phyloP scores from a whole-genome alignment of 2,797 vertebrate species.

The Mormyrops boulengeri region DNA sequence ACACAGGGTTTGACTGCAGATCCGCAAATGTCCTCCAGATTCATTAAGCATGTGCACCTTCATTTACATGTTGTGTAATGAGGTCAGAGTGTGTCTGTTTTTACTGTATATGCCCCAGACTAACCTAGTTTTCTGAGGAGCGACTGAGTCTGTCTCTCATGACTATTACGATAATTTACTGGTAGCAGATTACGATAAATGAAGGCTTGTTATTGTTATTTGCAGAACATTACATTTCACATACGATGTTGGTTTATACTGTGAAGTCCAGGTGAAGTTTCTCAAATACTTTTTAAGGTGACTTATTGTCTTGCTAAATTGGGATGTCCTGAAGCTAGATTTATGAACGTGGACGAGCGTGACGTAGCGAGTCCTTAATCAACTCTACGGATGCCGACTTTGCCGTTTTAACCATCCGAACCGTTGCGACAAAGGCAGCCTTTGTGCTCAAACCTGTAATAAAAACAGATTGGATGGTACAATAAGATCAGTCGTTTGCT shows the following conservation, averaged over 20 bases:
- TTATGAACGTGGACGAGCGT: not conserved
- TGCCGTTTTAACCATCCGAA: not conserved
- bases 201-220: not conserved
- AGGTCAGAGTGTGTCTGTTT: not conserved
- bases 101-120: not conserved
- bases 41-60: conserved; percentile 4
- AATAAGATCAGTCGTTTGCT: not conserved
- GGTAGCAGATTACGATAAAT: not conserved
- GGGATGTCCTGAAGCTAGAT: not conserved
- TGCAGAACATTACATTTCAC: not conserved
- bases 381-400: not conserved
- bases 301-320: not conserved
- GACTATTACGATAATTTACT: not conserved
- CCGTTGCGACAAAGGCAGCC: not conserved
- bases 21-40: not conserved
- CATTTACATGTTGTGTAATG: not conserved
- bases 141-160: not conserved
- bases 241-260: not conserved
- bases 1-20: not conserved
- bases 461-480: not conserved
- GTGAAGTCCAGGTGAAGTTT: not conserved
- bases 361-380: not conserved
- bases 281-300: not conserved
- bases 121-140: not conserved
- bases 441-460: not conserved